These are phyloP conservation scores for Actinernus sp. DNA, from an alignment of 92 coral and sea anemone genomes.

Conservation along the genomic window DNA sequence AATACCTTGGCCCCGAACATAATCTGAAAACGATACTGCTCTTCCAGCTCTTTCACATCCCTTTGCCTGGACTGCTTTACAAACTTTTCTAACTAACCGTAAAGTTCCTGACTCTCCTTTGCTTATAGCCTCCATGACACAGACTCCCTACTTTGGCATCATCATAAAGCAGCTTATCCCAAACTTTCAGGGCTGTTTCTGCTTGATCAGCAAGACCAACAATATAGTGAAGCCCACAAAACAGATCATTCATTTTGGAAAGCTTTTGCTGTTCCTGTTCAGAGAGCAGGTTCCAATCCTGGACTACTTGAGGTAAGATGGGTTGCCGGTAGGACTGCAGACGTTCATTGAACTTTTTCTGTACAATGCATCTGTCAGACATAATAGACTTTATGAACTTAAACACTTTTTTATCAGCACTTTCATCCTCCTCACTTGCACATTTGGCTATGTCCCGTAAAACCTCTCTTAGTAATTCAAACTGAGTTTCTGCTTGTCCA, in stretches of 20 bases:
- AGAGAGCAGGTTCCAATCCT: constrained; percentile 17
- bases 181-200: not conserved
- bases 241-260: not conserved
- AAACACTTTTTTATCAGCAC: constrained; percentile 17
- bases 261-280: not conserved
- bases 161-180: not conserved
- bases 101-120: not conserved
- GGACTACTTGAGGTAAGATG: constrained; percentile 3
- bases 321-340: not conserved
- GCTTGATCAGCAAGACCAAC: not conserved
- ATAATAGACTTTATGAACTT: constrained; percentile 20
- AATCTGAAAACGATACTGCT: not conserved
- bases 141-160: constrained; percentile 18
- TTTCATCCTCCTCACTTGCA: constrained; percentile 28
- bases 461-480: constrained; percentile 39
- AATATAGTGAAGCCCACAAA: not conserved
- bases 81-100: not conserved
- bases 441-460: constrained; percentile 42
- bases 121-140: too few species aligned
- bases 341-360: constrained; percentile 15
- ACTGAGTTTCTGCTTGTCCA: constrained; percentile 24
- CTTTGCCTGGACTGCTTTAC: not conserved
- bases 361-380: constrained; percentile 17
- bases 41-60: not conserved
- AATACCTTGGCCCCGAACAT: not conserved